These are phyloP conservation scores for Hololepta plana DNA, from an alignment of 2,888 invertebrate genomes.

Conservation along the genomic window DNA sequence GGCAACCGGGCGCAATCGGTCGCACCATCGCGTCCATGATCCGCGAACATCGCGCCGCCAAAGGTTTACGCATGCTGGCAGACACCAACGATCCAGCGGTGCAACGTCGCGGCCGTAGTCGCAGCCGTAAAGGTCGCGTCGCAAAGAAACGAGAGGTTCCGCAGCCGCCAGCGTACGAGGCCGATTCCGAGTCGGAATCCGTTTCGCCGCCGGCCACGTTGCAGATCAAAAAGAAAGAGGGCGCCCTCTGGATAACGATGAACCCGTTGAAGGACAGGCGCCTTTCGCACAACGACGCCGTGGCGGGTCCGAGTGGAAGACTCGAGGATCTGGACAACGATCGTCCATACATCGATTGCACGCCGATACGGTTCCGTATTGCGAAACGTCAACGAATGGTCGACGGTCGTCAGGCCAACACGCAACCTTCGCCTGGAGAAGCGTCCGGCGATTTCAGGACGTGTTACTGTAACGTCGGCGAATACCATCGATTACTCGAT, in stretches of 20 bases:
- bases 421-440: too few relatives aligned
- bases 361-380: constrained; percentile 49
- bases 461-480: constrained; percentile 28
- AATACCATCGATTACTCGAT: constrained; percentile 15
- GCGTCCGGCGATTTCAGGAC: constrained; percentile 34
- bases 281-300: too few relatives aligned
- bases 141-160: too few relatives aligned
- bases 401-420: constrained; percentile 30
- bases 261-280: constrained; percentile 41
- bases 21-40: constrained; percentile 27
- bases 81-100: constrained; percentile 5
- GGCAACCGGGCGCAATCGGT: constrained; percentile 37
- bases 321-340: too few relatives aligned
- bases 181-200: constrained; percentile 28
- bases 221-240: constrained; percentile 45
- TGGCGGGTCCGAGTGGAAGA: too few relatives aligned
- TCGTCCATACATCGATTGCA: constrained; percentile 48
- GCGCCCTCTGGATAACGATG: constrained; percentile 44
- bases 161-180: too few relatives aligned
- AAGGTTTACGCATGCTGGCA: constrained; percentile 15
- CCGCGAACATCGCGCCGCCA: constrained; percentile 17
- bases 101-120: too few relatives aligned
- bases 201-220: constrained; percentile 43
- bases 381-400: constrained; percentile 35
- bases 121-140: too few relatives aligned